A percentile compares a stretch with the other conserved stretches of the same genome.
Conservation (phyloP, 2,888 invertebrate genomes). For the Salpingus planirostris region DNA sequence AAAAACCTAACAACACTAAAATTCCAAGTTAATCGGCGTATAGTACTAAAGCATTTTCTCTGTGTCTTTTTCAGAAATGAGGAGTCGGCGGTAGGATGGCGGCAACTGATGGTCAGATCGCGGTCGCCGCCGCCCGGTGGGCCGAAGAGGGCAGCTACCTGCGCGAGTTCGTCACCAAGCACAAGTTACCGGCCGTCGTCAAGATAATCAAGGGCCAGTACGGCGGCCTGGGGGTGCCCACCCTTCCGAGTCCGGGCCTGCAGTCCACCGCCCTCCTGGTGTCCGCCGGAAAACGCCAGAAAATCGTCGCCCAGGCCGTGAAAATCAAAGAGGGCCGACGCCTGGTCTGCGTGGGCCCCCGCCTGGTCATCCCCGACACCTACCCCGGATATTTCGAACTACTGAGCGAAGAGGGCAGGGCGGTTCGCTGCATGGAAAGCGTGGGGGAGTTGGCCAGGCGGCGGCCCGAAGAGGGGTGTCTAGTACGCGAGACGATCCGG, state of each 20-base stretch:
- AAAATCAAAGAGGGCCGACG: constrained; percentile 84
- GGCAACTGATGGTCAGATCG: constrained; percentile 85
- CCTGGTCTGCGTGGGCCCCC: constrained; percentile 69
- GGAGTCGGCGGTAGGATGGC: constrained; percentile 51
- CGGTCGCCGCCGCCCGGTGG: constrained; percentile 75
- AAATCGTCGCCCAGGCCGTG: constrained; percentile 80
- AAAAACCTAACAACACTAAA: too few species aligned
- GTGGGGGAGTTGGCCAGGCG: constrained; percentile 74
- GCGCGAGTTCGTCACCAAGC: constrained; percentile 61
- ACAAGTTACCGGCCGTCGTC: constrained; percentile 73
- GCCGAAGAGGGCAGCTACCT: constrained; percentile 66
- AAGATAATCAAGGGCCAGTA: constrained; percentile 93
- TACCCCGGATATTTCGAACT: constrained; percentile 91
- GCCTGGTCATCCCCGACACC: constrained; percentile 82
- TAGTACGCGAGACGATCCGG: constrained; percentile 71
- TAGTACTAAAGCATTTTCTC: too few species aligned
- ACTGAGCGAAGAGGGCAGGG: constrained; percentile 86
- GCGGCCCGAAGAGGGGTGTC: constrained; percentile 63
- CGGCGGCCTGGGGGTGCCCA: constrained; percentile 81
- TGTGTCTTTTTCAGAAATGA: constrained; percentile 45
- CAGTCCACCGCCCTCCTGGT: constrained; percentile 81
- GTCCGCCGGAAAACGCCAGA: constrained; percentile 75
- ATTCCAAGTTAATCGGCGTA: too few species aligned
- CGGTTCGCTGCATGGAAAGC: constrained; percentile 82
- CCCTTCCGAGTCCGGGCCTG: constrained; percentile 74